Evolutionary conservation across 2,113 vertebrate species (phyloP), one percentile per base, ranked within the genome.

Genomic region (Coturnix japonica): DNA sequence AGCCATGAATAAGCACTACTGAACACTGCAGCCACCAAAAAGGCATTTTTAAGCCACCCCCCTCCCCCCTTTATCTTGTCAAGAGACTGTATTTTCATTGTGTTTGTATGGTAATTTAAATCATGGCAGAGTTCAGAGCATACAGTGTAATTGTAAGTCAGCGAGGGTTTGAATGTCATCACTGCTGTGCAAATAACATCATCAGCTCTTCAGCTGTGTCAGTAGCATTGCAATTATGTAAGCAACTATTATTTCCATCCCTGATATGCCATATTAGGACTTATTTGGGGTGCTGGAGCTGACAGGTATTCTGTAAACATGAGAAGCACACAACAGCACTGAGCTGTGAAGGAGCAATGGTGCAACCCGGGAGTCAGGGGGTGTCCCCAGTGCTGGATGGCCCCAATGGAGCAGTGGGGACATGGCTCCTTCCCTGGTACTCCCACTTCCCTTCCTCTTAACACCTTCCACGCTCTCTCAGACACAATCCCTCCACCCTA

Each of bases 141-240:
- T 90, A 73, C 84, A 82, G 79, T 78, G 90, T 95, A 82, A 97
- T 88, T 96, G 89, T 91, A 95, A 95, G 90, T 64, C 86, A 28
- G 92, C 26, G 41, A 94, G 83, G 89, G 87, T 85, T 91, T 95
- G 94, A 95, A 95, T 96, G 89, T 93, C 85, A 94, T 80, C 95
- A 81, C 86, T 95, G 89, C 90, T 92, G 82, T 74, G 70, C 93
- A 95, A 95, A 96, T 89, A 96, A 95, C 67, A 93, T 93, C 75
- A 95, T 63, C 89, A 87, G 94, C 77, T 92, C 95, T 96, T 95
- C 94, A 94, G 74, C 84, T 96, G 91, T 95, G 72, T 66, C 75
- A 79, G 74, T 89, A 93, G 87, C 92, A 93, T 73, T 85, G 90
- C 92, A 90, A 91, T 95, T 95, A 94, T 89, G 85, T 63, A 93